Conservation (phyloP, 1,140 invertebrate genomes). For the Trachelipus rathkii region DNA sequence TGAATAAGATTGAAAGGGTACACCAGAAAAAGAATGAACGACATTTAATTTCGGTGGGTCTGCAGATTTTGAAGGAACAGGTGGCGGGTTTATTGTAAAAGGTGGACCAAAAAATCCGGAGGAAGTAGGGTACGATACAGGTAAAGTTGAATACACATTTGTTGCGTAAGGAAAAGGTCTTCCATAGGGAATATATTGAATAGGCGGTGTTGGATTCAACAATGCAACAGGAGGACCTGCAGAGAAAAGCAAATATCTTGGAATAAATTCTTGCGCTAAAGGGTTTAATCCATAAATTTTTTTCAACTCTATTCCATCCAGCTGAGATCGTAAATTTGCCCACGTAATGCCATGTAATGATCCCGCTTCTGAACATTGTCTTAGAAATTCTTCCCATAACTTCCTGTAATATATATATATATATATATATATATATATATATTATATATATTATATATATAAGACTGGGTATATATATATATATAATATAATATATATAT, state of each 20-base stretch:
- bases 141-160: not conserved
- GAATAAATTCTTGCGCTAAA: slow-evolving; percentile 68
- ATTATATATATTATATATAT: no score
- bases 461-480: no score
- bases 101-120: not conserved
- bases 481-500: no score
- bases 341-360: slow-evolving; percentile 71
- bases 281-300: slow-evolving; percentile 75
- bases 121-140: not conserved
- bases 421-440: no score
- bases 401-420: no score
- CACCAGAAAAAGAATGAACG: not conserved
- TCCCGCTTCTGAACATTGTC: slow-evolving; percentile 67
- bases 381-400: slow-evolving; percentile 77
- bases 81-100: no score
- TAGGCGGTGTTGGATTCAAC: not conserved
- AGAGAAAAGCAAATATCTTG: slow-evolving; percentile 35
- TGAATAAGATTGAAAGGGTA: not conserved
- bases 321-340: slow-evolving; percentile 61
- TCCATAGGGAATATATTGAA: not conserved
- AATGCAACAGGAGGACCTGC: not conserved
- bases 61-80: not conserved
- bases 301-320: slow-evolving; percentile 69
- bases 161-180: not conserved
- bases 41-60: not conserved